Conservation (phyloP, 2,888 invertebrate species). For the Cantharis nigra region DNA sequence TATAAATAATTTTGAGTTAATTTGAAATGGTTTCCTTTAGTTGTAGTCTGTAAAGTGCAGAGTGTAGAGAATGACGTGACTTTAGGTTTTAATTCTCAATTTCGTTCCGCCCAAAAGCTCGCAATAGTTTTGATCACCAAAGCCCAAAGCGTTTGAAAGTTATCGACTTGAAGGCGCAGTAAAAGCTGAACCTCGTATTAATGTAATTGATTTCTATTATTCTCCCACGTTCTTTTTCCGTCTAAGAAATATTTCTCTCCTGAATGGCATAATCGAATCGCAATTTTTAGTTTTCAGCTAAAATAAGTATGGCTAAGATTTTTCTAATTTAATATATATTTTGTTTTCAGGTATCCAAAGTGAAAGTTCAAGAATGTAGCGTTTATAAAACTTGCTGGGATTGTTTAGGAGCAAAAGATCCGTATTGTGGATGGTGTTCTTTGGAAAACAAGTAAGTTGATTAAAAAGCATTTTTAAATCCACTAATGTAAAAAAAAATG, state of each 20-base stretch:
- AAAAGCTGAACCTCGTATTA: conserved; percentile 13
- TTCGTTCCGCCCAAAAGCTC: conserved; percentile 5
- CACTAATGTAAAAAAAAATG: not conserved
- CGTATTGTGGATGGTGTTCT: conserved; percentile 98
- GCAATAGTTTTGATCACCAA: conserved; percentile 4
- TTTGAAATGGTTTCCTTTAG: not conserved
- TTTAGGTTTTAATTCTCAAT: conserved; percentile 9
- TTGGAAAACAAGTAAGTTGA: conserved; percentile 82
- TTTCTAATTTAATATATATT: conserved; percentile 11
- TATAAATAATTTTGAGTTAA: not conserved
- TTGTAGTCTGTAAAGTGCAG: not conserved
- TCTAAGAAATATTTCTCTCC: not conserved
- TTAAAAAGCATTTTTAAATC: not conserved
- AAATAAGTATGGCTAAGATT: not conserved
- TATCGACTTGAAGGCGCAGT: conserved; percentile 11
- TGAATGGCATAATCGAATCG: not conserved
- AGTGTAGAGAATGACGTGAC: not conserved
- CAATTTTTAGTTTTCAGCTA: not conserved
- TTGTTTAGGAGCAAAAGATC: conserved; percentile 92
- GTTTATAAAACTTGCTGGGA: conserved; percentile 89
- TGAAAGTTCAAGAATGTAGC: conserved; percentile 92
- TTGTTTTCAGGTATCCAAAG: conserved; percentile 72
- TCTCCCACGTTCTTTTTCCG: conserved; percentile 3
- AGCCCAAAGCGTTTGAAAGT: conserved; percentile 6
- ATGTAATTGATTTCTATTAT: conserved; percentile 15